These are phyloP conservation scores for Lordiphosa clarofinis DNA, from an alignment of 1,140 invertebrate genomes.

Conservation along the genomic window DNA sequence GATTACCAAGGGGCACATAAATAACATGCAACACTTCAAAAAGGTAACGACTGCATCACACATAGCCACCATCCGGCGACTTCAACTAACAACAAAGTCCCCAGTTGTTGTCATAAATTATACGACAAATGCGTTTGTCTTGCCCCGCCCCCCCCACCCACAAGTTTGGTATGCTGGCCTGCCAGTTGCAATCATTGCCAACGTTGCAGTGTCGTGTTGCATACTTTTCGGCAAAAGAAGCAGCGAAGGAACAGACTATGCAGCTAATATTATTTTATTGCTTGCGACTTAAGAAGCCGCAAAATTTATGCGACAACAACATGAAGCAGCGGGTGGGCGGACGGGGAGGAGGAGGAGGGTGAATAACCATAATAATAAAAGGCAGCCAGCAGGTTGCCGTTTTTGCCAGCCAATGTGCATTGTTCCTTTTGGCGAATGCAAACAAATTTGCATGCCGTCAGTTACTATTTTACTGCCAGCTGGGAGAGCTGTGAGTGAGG, in stretches of 20 bases:
- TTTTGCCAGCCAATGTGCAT: constrained; percentile 60
- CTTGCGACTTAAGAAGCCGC: constrained; percentile 76
- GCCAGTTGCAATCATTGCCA: constrained; percentile 68
- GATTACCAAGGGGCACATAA: constrained; percentile 45
- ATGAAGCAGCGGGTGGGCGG: constrained; percentile 14
- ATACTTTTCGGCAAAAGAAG: constrained; percentile 54
- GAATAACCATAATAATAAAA: constrained; percentile 67
- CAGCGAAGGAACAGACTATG: constrained; percentile 38
- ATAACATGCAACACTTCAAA: constrained; percentile 71
- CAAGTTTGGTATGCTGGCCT: constrained; percentile 17
- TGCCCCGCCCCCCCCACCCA: constrained; percentile 3
- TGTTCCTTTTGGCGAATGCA: constrained; percentile 62
- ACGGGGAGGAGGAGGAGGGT: constrained; percentile 7
- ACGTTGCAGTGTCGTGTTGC: constrained; percentile 68
- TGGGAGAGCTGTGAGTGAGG: constrained; percentile 35
- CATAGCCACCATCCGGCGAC: constrained; percentile 35
- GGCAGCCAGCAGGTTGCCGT: constrained; percentile 60
- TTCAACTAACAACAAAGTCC: constrained; percentile 29
- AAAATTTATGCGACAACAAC: constrained; percentile 78
- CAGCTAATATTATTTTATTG: constrained; percentile 78
- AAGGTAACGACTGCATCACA: constrained; percentile 59
- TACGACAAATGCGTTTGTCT: constrained; percentile 76
- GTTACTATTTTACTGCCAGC: constrained; percentile 77
- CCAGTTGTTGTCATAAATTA: constrained; percentile 62
- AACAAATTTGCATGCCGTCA: constrained; percentile 78